Evolutionary conservation across 2,888 invertebrate species (phyloP).

Genomic region (Andrena bucephala): DNA sequence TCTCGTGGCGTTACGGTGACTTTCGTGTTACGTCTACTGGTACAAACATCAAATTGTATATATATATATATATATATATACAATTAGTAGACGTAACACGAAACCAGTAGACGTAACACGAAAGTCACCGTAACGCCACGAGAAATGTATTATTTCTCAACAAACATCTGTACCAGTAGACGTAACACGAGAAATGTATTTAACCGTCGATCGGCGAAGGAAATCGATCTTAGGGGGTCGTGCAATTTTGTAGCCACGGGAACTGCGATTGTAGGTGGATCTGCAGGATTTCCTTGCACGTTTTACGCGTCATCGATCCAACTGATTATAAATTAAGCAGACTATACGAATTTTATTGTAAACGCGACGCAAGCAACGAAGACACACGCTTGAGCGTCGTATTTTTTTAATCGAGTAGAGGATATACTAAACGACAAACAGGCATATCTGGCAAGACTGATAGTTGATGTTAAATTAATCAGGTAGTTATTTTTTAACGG

Average conservation of each 20-base stretch:
- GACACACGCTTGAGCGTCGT: slow-evolving; percentile 30
- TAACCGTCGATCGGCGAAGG: slow-evolving; percentile 23
- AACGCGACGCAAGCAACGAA: slow-evolving; percentile 4
- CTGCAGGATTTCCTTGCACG: neutral
- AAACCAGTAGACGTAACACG: too few relatives aligned
- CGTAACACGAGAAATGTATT: slow-evolving; percentile 42
- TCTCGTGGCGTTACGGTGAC: too few relatives aligned
- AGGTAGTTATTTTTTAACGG: slow-evolving; percentile 52
- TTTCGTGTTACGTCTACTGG: too few relatives aligned
- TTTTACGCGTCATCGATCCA: neutral
- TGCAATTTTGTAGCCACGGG: slow-evolving; percentile 36
- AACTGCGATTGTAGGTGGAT: slow-evolving; percentile 15
- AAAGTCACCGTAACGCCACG: too few relatives aligned
- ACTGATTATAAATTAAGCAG: neutral
- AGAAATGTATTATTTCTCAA: too few relatives aligned
- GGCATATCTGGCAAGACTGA: slow-evolving; percentile 68
- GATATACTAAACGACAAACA: slow-evolving; percentile 52
- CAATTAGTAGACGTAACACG: too few relatives aligned
- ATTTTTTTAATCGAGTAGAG: slow-evolving; percentile 65
- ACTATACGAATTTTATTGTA: slow-evolving; percentile 26
- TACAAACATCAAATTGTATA: too few relatives aligned
- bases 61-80: too few relatives aligned
- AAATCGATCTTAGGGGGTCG: slow-evolving; percentile 13
- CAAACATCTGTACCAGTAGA: slow-evolving; percentile 57
- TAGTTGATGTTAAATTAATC: slow-evolving; percentile 57